These are phyloP conservation scores for Protaetia brevitarsis DNA, from an alignment of 1,140 invertebrate species.

Conservation along the genomic window DNA sequence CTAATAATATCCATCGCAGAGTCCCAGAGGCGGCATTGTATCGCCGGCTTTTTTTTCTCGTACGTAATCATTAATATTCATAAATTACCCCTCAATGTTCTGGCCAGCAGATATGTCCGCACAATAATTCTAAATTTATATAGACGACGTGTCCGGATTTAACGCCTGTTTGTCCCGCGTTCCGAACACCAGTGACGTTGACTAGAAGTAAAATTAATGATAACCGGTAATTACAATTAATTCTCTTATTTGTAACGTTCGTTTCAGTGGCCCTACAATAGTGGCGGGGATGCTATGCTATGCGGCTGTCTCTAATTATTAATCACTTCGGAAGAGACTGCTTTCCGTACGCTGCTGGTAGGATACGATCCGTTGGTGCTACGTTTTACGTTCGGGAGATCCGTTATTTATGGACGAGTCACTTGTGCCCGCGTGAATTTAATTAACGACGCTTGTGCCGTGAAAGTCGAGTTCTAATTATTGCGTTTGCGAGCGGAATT, in stretches of 20 bases:
- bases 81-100: not conserved
- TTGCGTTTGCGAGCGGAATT: too few relatives aligned
- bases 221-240: constrained; percentile 11
- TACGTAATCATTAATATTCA: constrained; percentile 7
- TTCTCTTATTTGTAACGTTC: constrained; percentile 12
- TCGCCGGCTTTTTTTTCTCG: not conserved
- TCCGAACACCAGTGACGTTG: not conserved
- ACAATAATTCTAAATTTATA: constrained; percentile 6
- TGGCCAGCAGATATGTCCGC: not conserved
- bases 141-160: not conserved
- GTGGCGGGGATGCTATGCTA: too few relatives aligned
- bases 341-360: too few relatives aligned
- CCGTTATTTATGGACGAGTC: too few relatives aligned
- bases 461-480: too few relatives aligned
- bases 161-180: not conserved
- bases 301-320: too few relatives aligned
- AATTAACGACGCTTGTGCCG: too few relatives aligned
- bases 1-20: not conserved
- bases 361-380: too few relatives aligned
- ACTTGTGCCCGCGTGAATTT: too few relatives aligned
- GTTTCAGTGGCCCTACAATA: too few relatives aligned
- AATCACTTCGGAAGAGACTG: too few relatives aligned
- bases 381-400: too few relatives aligned
- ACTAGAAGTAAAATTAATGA: constrained; percentile 10
- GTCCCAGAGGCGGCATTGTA: not conserved